Evolutionary conservation across 2,113 vertebrate species (phyloP).

Genomic region (Poecile atricapillus): DNA sequence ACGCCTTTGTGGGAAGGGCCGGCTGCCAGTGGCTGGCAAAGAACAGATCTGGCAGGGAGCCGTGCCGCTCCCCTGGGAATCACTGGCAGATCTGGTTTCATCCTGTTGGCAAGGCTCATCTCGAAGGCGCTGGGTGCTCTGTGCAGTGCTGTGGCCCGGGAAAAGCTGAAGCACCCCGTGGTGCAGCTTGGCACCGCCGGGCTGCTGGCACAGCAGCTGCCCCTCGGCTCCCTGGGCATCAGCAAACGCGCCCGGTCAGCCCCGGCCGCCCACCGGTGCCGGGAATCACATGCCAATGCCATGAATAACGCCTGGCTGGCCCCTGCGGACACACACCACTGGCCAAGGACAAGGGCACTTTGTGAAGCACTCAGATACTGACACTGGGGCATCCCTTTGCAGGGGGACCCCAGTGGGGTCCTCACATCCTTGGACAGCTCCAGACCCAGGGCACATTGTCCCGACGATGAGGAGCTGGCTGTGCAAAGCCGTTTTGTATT

Average conservation of each 20-base stretch:
- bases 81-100: neutral
- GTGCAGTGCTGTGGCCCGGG: fast-evolving
- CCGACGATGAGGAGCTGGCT: fast-evolving
- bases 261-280: neutral
- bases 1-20: fast-evolving
- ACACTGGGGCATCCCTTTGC: neutral
- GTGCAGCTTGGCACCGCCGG: fast-evolving
- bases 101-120: neutral
- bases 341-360: neutral
- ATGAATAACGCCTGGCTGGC: neutral
- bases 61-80: neutral
- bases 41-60: neutral
- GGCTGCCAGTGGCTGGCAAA: neutral
- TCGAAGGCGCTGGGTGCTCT: neutral
- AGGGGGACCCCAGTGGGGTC: fast-evolving
- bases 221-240: neutral
- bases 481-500: neutral
- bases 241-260: fast-evolving
- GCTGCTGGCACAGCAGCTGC: neutral
- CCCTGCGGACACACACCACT: fast-evolving
- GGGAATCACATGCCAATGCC: neutral
- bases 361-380: neutral
- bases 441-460: neutral
- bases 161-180: fast-evolving
- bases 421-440: neutral